Evolutionary conservation across 2,113 vertebrate species (phyloP), one percentile per base, ranked within the genome.

Genomic region (Pluvianellus socialis): DNA sequence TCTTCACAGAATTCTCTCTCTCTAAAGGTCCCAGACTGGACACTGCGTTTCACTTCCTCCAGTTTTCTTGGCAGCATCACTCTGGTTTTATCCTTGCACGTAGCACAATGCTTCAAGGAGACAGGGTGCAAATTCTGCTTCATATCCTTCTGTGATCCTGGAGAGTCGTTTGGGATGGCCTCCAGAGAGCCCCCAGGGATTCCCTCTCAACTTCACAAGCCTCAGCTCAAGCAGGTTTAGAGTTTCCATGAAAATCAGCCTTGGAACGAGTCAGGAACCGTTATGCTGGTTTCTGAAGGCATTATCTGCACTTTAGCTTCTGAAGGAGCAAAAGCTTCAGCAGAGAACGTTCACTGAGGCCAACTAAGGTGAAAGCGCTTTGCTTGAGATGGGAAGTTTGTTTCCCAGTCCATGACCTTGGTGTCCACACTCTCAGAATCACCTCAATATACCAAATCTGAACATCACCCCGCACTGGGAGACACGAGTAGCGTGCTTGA

Each of bases 391-490:
- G 6, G 53, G 53, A 65, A 65, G 45, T 2, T 35, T 38, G n/a
- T 38, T 45, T 40, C 27, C 32, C 26, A 32, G 3, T 7, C 35
- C 8, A 4, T 11, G 66, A 42, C 42, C 47, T 61, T 4, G 14
- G 65, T 19, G 32, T 49, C 88, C 49, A 70, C 44, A 6, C n/a
- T 32, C 30, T 40, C 74, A 32, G 70, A 49, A 27, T 18, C 70
- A n/a, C 61, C 45, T 65, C 38, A 52, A 4, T 1, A 11, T 1
- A 49, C 7, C 26, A 10, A 20, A 53, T 4, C 4, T 4, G 26
- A 50, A 24, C 1, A 2, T 16, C 50, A 55, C 9, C 45, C 27
- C 0, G 5, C 24, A 66, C 71, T 24, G 38, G 2, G 9, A 49
- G 65, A 52, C 58, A 58, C 5, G 0, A 53, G 49, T 3, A 38